Base-by-base conservation (phyloP, 2,113 vertebrate species). In the Phyllostomus hastatus region DNA sequence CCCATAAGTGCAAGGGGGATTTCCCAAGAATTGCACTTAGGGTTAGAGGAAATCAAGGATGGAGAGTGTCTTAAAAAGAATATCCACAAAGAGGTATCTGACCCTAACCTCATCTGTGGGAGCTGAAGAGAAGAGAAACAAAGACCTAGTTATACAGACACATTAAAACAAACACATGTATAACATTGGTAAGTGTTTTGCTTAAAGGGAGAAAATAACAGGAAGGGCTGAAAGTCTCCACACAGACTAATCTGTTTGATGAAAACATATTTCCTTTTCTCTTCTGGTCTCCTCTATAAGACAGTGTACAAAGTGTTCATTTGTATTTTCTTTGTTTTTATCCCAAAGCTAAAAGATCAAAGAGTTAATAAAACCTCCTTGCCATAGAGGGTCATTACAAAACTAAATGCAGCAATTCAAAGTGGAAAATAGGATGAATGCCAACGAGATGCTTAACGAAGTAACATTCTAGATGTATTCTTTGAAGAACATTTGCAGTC, bases 401-500 rank as follows among this genome's bases (percentile, higher is more conserved):
- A 98, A 96, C 97, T 96, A 98, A 98, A 98, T 52, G 15, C 88
- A 97, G 95, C 93, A 97, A 94, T 98, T 98, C 66, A 66, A 96
- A 98, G 92, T 92, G 69, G 95, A 88, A 98, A 98, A 97, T 88
- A 94, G 66, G 97, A 97, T 26, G 81, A 97, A 97, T n/a, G 75
- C 84, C 94, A 97, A 98, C 84, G 92, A 97, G 95, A 98, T 89
- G 89, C 97, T 98, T 97, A 98, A 95, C 83, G 89, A 98, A 95
- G 90, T 96, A 96, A 81, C 24, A 64, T 97, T 98, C 91, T 97
- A 90, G 95, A 96, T 86, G 54, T 94, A 88, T 85, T 98, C 91
- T 98, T 97, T 97, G 95, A 98, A 97, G 97, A 98, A 97, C 95
- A 86, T 97, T 97, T 98, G 96, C 84, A 96, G 98, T 95, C 88